Evolutionary conservation across 2,888 invertebrate genomes (phyloP).

Genomic region (Dryomyza anilis): DNA sequence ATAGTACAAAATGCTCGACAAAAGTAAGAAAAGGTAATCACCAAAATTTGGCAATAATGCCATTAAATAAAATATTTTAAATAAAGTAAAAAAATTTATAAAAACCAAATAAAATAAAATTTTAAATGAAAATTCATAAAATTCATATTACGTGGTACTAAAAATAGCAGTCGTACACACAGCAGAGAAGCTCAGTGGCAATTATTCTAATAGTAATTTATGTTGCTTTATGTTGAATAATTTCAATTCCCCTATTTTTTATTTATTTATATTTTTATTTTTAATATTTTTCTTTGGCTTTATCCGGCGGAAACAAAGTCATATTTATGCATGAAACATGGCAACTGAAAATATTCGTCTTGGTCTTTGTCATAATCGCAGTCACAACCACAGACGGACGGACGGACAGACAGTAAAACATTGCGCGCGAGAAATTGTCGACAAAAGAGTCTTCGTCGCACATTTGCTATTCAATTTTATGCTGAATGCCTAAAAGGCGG

Average conservation of each 20-base stretch:
- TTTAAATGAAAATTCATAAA: no score
- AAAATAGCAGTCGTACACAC: not conserved
- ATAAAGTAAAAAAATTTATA: no score
- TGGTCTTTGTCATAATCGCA: not conserved
- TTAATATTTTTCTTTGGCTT: slow-evolving; percentile 24
- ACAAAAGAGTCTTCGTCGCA: no score
- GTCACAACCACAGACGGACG: no score
- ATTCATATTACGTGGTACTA: not conserved
- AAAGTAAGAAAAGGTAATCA: no score
- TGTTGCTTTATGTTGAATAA: not conserved
- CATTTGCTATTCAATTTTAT: not conserved
- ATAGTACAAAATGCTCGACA: no score
- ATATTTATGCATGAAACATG: slow-evolving; percentile 13
- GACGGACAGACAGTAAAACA: no score
- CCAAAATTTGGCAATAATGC: no score
- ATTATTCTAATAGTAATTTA: slow-evolving; percentile 11
- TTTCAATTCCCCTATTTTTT: not conserved
- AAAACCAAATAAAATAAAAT: no score
- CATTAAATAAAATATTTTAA: no score
- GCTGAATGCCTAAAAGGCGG: no score
- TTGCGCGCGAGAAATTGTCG: no score
- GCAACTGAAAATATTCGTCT: not conserved
- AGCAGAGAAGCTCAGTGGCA: slow-evolving; percentile 27
- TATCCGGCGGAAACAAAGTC: slow-evolving; percentile 53
- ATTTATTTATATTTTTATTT: not conserved